Base-by-base conservation (phyloP, 2,888 invertebrate species). In the Phymatocera aterrima region DNA sequence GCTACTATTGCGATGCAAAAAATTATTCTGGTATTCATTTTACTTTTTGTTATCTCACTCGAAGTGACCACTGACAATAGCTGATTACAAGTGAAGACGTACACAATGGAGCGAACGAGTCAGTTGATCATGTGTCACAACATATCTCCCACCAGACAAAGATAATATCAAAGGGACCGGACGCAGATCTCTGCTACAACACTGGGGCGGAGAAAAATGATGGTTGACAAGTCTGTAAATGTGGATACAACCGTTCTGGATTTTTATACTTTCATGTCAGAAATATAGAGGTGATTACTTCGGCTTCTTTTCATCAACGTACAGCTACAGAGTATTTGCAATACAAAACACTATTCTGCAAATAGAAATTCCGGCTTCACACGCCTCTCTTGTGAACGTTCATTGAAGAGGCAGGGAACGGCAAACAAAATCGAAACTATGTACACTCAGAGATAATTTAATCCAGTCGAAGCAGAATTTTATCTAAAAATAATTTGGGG, bases 31-130 rank as follows among this genome's bases (percentile, higher is more conserved):
- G 21, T 6, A 21, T n/a, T 24, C 68, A 46, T 68, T 24, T 18
- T 21, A n/a, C 24, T 40, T n/a, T 4, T 4, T n/a, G n/a, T 15
- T 57, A 1, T 24, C 1, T 46, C 24, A 15, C 5, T 28, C 28
- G 68, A 43, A 28, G 15, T 5, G 2, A 46, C 3, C 28, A 28
- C 24, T 46, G 21, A 3, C 28, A 68, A 21, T 6, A 43, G 6
- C 28, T 46, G 24, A 43, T 68, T 24, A 12, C 5, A 46, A 46
- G 46, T 68, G 28, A 24, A 68, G 68, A 81, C 28, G 57, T 28
- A 21, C 15, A 51, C 88, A 88, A 1, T 74, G n/a, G 34, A 84
- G 84, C 1, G 15, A 15, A 18, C 12, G 18, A 12, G 18, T 34
- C n/a, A 6, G 8, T 57, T 12, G 34, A 21, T 37, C 4, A 34